Evolutionary conservation across 1,140 invertebrate genomes (phyloP), one percentile per base, ranked within the genome.

Genomic region (Dermatophagoides farinae): DNA sequence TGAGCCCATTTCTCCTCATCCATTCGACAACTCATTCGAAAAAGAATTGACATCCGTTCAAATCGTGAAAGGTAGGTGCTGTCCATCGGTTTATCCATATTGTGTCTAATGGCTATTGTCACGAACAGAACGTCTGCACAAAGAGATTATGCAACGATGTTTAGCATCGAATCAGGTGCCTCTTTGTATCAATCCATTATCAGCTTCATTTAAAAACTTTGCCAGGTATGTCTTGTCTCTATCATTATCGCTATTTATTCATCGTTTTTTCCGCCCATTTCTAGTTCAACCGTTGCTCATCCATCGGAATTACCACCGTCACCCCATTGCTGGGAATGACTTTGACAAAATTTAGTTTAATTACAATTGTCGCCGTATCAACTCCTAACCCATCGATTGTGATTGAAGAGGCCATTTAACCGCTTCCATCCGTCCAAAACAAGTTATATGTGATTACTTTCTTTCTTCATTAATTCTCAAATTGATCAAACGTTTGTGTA

Each of bases 151-250:
- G 66, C 90, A 97, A 73, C 89, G 93, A 73, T 80, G 95, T 70
- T 86, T 87, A 71, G 86, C 85, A 67, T 71, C 74, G 60, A 85
- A 84, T 69, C 81, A 88, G 62, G 89, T 97, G 62, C 93, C 95
- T 65, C 78, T 98, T 58, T 97, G 92, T 78, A 96, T 98, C 77
- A 98, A 98, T 79, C 95, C 92, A 64, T 89, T 95, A 77, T 96
- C 91, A 67, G 90, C 92, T 70, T 88, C 92, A 71, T 98, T 96
- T 79, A 97, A 95, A 78, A 95, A 87, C 79, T 97, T 97, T 81
- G 87, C 90, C 78, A 96, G 88, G 88, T 96, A 86, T 88, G 83
- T 76, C 39, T 40, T 62, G 20, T 50, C 5, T 20, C 47, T 23
- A 11, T 12, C 5, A n/a, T 18, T 23, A 6, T 50, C 5, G 11